Percentiles rank a stretch among this genome's conserved stretches.
These are phyloP conservation scores for Acanthis flammea DNA, from an alignment of 2,797 vertebrate genomes.

Conservation along the genomic window DNA sequence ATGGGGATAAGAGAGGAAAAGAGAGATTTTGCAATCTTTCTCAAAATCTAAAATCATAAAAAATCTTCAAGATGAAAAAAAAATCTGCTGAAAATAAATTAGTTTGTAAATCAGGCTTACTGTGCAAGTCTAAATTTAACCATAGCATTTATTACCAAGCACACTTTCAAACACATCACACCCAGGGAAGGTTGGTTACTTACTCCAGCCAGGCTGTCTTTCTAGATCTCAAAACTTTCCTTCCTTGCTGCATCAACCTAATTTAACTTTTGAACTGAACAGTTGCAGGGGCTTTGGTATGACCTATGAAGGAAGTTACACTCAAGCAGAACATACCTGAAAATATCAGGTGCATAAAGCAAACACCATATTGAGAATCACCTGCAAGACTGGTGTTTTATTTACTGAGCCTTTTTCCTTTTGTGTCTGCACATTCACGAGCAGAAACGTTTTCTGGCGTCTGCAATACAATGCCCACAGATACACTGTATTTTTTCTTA, in stretches of 20 bases:
- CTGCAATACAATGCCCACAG: neutral
- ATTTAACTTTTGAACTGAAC: neutral
- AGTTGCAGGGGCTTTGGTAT: neutral
- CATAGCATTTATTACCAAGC: neutral
- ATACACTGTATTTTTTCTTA: neutral
- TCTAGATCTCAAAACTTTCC: neutral
- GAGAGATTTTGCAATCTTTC: neutral
- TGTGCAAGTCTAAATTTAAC: neutral
- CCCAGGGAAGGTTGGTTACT: neutral
- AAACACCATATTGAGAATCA: neutral
- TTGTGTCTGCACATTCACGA: neutral
- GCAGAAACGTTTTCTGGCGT: neutral
- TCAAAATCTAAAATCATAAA: neutral
- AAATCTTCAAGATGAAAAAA: neutral
- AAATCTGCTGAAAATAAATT: neutral
- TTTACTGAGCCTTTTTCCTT: neutral
- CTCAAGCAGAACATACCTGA: neutral
- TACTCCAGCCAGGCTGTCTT: neutral
- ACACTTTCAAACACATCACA: neutral
- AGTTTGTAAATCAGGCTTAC: neutral
- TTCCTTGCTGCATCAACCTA: neutral
- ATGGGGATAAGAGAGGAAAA: neutral
- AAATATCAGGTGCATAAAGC: neutral
- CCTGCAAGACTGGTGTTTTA: neutral
- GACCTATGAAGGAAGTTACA: neutral